Percentiles rank a stretch among this genome's conserved stretches.
Conservation (phyloP, 2,888 invertebrate species). For the Limnephilus rhombicus region DNA sequence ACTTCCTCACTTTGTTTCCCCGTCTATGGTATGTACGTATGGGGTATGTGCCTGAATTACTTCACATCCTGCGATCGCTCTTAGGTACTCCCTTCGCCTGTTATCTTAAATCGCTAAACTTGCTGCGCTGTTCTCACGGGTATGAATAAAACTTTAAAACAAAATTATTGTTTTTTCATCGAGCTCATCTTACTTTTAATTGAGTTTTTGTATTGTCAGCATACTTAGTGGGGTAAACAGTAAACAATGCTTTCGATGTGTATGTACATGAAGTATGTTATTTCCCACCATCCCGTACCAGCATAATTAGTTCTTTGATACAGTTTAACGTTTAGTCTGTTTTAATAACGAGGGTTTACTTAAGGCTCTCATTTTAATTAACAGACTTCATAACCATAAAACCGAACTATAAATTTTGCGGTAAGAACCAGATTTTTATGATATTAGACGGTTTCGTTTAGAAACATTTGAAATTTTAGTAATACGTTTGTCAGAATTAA, state of each 20-base stretch:
- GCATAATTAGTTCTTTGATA: not conserved
- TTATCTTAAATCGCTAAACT: conserved; percentile 6
- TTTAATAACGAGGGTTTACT: not conserved
- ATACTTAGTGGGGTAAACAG: not conserved
- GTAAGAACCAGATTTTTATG: no score
- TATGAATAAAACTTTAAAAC: not conserved
- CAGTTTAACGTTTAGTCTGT: not conserved
- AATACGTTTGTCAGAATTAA: no score
- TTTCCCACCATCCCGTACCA: not conserved
- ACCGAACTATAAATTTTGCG: no score
- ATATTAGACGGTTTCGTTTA: no score
- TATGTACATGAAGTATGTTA: not conserved
- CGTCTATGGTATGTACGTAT: not conserved
- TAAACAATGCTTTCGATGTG: not conserved
- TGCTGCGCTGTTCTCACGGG: not conserved
- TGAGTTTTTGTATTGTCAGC: not conserved
- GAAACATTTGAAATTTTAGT: no score
- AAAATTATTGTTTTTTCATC: not conserved
- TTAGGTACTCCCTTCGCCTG: not conserved
- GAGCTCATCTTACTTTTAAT: not conserved
- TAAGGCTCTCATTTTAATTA: no score
- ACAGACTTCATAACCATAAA: no score
- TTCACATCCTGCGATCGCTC: conserved; percentile 21
- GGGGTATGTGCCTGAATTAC: not conserved
- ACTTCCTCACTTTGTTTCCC: conserved; percentile 43